Percentiles rank a stretch among this genome's conserved stretches.
Conservation (phyloP, 2,888 invertebrate species). For the Clitarchus hookeri region DNA sequence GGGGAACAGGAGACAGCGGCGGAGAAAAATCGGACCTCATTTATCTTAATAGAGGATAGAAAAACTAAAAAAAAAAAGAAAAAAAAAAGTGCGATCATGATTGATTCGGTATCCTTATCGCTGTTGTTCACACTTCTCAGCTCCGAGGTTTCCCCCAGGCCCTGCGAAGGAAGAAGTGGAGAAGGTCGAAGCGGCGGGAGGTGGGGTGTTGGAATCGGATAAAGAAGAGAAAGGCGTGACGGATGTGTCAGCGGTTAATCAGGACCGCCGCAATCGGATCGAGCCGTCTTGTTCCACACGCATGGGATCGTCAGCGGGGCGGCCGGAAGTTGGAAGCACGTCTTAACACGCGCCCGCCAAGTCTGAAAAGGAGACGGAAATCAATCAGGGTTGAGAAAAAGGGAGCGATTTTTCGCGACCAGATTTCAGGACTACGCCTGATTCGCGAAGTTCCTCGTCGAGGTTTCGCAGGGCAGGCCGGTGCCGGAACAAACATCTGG, state of each 20-base stretch:
- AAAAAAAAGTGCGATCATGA: not conserved
- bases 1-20: not conserved
- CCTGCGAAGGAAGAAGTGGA: not conserved
- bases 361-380: no score
- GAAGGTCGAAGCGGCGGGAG: not conserved
- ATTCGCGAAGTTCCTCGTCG: no score
- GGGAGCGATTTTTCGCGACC: no score
- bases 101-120: conserved; percentile 2
- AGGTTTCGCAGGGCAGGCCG: no score
- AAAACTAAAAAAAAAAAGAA: not conserved
- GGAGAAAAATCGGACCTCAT: not conserved
- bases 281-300: no score
- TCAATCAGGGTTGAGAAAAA: no score
- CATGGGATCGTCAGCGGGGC: no score
- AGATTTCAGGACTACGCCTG: no score
- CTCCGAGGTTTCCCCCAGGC: not conserved
- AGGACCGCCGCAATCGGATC: not conserved
- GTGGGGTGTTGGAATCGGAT: no score
- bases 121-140: not conserved
- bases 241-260: not conserved
- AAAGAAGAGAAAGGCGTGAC: not conserved
- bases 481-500: no score
- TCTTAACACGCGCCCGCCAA: no score
- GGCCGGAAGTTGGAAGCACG: no score
- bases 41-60: not conserved